phyloP scores from a whole-genome alignment of 2,797 vertebrate genomes.

The Molossus alvarezi region DNA sequence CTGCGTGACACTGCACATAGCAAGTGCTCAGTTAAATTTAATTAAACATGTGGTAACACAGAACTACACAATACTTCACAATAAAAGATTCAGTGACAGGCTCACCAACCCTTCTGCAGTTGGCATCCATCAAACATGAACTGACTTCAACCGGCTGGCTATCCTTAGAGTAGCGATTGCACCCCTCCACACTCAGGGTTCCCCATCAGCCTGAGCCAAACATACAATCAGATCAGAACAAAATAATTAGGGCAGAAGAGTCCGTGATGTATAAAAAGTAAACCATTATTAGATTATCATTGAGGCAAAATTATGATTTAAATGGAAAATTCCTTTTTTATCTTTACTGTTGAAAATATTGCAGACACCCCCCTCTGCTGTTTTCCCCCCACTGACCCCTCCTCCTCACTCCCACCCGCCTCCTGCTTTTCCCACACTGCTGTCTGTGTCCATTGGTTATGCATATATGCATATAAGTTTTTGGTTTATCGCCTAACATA shows the following conservation, averaged over 20 bases:
- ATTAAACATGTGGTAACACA: not conserved
- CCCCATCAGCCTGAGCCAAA: not conserved
- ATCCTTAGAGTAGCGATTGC: not conserved
- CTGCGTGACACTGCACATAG: not conserved
- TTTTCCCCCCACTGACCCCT: too few relatives aligned
- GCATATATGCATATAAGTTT: too few relatives aligned
- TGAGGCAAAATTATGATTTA: constrained; percentile 59
- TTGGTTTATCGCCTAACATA: not conserved
- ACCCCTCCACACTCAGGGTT: not conserved
- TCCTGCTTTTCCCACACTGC: too few relatives aligned
- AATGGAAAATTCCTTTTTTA: constrained; percentile 49
- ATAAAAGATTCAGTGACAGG: constrained; percentile 44
- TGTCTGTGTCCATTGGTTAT: too few relatives aligned
- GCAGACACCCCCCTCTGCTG: too few relatives aligned
- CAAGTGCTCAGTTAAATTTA: not conserved
- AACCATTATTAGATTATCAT: not conserved
- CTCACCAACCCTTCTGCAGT: not conserved
- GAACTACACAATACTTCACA: not conserved
- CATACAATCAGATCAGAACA: constrained; percentile 57
- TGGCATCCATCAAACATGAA: constrained; percentile 8
- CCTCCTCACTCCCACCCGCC: too few relatives aligned
- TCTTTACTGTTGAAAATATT: too few relatives aligned
- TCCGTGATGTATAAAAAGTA: constrained; percentile 27
- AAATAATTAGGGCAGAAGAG: constrained; percentile 57
- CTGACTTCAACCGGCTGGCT: not conserved